A percentile compares a stretch with the other conserved stretches of the same genome.
Conservation (phyloP, 1,140 invertebrate genomes). For the Drosophila orena region DNA sequence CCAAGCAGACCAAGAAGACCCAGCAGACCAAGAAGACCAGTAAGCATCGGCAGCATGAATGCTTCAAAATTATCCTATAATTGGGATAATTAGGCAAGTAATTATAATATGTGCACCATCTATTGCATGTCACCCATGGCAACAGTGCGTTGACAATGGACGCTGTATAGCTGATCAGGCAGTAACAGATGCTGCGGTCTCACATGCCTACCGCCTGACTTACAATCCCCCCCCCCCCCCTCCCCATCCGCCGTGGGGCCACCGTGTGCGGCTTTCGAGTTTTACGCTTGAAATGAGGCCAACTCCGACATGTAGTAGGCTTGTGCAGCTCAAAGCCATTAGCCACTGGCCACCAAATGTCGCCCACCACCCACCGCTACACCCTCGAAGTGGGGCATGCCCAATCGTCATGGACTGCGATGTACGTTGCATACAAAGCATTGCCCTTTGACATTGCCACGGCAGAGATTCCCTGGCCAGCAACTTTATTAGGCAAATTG, state of each 20-base stretch:
- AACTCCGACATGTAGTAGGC: neutral
- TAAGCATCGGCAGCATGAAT: too few relatives aligned
- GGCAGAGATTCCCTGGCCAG: too few relatives aligned
- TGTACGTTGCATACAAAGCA: neutral
- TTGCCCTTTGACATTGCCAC: too few relatives aligned
- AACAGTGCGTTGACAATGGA: conserved; percentile 12
- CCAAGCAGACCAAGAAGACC: too few relatives aligned
- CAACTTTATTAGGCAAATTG: too few relatives aligned
- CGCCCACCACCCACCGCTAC: neutral
- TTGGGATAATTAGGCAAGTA: conserved; percentile 1
- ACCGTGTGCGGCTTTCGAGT: conserved; percentile 44
- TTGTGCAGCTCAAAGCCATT: neutral
- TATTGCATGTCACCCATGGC: neutral
- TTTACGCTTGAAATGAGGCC: conserved; percentile 51
- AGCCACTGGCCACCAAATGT: neutral
- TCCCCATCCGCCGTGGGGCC: neutral
- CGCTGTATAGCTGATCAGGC: conserved; percentile 23
- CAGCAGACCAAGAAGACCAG: too few relatives aligned
- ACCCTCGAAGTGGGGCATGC: neutral
- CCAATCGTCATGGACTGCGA: neutral
- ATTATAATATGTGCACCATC: neutral
- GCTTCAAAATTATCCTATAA: too few relatives aligned
- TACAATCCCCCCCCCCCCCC: neutral
- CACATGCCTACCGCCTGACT: too few relatives aligned
- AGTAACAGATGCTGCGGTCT: conserved; percentile 9